Evolutionary conservation across 2,888 invertebrate genomes (phyloP), one percentile per base, ranked within the genome.

Genomic region (Boloria euphrosyne): DNA sequence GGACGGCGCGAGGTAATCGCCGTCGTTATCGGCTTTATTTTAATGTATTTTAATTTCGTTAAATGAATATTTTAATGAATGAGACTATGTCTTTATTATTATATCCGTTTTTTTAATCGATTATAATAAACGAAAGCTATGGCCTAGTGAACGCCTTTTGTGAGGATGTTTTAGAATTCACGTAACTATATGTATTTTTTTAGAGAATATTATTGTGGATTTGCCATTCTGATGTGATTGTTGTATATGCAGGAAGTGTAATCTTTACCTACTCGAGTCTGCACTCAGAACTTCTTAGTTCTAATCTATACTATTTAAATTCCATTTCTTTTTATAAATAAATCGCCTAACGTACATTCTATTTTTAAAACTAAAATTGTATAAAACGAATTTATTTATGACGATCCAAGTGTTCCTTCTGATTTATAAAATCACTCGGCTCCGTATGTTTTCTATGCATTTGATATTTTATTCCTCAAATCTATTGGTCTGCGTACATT

Each of bases 291-390:
- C 81, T 85, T 84, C 79, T 77, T 83, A 81, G 31, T 50, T 87
- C 89, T 90, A 90, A 89, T 90, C 90, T 90, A 79, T 79, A 80
- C 84, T 83, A 78, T 78, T 81, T 77, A 83, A 81, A 85, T 82
- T 84, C 82, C 55, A 60, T 82, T 73, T 74, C 63, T 78, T 79
- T 80, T 77, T 58, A 38, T 38, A 10, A 38, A 65, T 62, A 62
- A 72, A 75, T 68, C 73, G 73, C 72, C 78, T 71, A 77, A 54
- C 58, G 71, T 75, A 74, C 70, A 75, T 68, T 75, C 73, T 75
- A 72, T 76, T 78, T 76, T 78, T 76, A 80, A 73, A 78, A 75
- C 76, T 38, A 38, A 71, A 68, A 70, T 76, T 79, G 76, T 67
- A 73, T 75, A 75, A 79, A 73, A 71, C 68, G 77, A 75, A 78